These are phyloP conservation scores for Periparus ater DNA, from an alignment of 2,797 vertebrate genomes.

Conservation along the genomic window DNA sequence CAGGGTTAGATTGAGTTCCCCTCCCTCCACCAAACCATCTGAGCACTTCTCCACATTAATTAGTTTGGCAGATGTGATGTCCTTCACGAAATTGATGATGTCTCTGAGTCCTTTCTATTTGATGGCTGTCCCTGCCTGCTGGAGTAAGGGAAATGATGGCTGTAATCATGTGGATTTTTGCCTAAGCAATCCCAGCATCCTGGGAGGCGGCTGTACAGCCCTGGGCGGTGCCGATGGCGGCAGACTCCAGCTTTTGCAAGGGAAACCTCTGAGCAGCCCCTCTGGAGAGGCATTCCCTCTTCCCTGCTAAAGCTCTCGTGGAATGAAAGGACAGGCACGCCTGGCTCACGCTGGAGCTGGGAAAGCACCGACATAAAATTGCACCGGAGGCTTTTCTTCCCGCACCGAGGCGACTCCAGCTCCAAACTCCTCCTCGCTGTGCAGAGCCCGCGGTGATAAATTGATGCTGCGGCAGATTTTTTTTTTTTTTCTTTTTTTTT, in stretches of 20 bases:
- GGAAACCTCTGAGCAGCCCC: neutral
- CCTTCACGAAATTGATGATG: neutral
- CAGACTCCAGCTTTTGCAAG: neutral
- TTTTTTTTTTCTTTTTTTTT: neutral
- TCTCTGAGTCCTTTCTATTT: neutral
- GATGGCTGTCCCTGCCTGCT: neutral
- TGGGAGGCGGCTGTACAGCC: neutral
- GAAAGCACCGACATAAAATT: neutral
- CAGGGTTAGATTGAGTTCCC: neutral
- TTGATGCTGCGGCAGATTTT: constrained; percentile 85
- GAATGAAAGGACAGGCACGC: accelerated
- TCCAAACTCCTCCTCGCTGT: constrained; percentile 24
- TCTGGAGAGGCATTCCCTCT: neutral
- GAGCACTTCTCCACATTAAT: neutral
- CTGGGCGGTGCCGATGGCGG: accelerated
- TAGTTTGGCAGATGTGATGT: neutral
- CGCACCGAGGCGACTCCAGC: neutral
- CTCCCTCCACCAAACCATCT: constrained; percentile 1
- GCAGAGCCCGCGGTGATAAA: constrained; percentile 84
- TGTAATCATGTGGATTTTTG: neutral
- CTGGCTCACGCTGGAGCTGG: accelerated
- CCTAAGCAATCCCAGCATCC: neutral
- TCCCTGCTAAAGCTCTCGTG: accelerated
- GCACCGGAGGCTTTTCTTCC: neutral
- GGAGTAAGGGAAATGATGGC: neutral